Evolutionary conservation across 1,140 invertebrate genomes (phyloP), one percentile per base, ranked within the genome.

Genomic region (Trichogramma pretiosum): DNA sequence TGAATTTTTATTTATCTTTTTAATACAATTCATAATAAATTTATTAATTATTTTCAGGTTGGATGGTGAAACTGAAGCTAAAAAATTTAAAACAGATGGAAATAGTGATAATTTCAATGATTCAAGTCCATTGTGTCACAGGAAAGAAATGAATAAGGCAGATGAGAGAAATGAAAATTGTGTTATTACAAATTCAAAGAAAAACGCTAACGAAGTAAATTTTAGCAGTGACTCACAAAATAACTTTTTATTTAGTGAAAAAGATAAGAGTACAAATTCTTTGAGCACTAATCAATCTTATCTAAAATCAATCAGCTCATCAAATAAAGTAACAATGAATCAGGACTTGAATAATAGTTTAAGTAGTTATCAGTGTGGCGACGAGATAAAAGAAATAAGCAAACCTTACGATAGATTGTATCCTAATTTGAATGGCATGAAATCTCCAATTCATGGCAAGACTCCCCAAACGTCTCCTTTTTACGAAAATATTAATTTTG

Each of bases 31-130:
- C n/a, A n/a, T n/a, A n/a, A n/a, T n/a, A n/a, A n/a, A n/a, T n/a
- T n/a, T n/a, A n/a, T n/a, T n/a, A n/a, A n/a, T n/a, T n/a, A n/a
- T 34, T 52, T 48, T 36, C 36, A 64, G 64, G 24, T 56, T 66
- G 33, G 62, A 67, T 37, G 67, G 65, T 36, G 57, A 58, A 58
- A 59, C 61, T 36, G 65, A 63, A 43, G 61, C 58, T 13, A 67
- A 66, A 35, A 64, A 63, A 43, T 60, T 57, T 13, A 67, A 66
- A 35, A 61, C 48, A 36, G 41, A 28, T 47, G 43, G 19, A 33
- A 16, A 21, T 42, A 43, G 46, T 34, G 43, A 33, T 17, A 46
- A 34, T 33, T 24, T 32, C 4, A 34, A 48, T 40, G 32, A 39
- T 14, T 32, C 49, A 32, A 42, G 46, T 18, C 38, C 61, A 36